Percentiles rank a stretch among this genome's conserved stretches.
These are phyloP conservation scores for Papilio machaon DNA, from an alignment of 1,140 invertebrate species.

Conservation along the genomic window DNA sequence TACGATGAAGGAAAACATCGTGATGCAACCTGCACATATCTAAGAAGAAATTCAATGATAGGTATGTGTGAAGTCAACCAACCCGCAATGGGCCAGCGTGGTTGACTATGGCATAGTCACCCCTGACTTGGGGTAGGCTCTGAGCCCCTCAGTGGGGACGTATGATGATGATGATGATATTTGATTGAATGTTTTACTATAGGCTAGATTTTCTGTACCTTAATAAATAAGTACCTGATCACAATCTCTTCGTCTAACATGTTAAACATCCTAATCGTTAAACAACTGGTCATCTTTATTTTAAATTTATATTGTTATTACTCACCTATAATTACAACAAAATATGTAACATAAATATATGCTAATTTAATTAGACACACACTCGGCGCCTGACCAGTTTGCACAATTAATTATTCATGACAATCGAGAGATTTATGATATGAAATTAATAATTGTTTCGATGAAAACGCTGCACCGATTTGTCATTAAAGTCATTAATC, in stretches of 20 bases:
- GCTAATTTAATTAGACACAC: constrained; percentile 39
- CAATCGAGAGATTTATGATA: constrained; percentile 34
- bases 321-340: constrained; percentile 12
- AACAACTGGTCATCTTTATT: not conserved
- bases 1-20: too few species aligned
- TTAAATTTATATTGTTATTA: not conserved
- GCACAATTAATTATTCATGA: constrained; percentile 38
- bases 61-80: too few species aligned
- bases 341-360: constrained; percentile 14
- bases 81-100: too few species aligned
- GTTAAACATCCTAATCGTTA: too few species aligned
- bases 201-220: not conserved
- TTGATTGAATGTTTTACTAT: not conserved
- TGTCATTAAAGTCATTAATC: constrained; percentile 33
- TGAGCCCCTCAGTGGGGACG: too few species aligned
- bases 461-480: constrained; percentile 36
- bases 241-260: too few species aligned
- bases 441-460: constrained; percentile 38
- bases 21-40: too few species aligned
- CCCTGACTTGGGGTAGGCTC: too few species aligned
- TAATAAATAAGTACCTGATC: too few species aligned
- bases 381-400: constrained; percentile 29
- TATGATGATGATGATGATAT: too few species aligned
- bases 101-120: too few species aligned
- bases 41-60: too few species aligned